phyloP scores from a whole-genome alignment of 2,113 vertebrate species.

The Gnathonemus longibarbis region DNA sequence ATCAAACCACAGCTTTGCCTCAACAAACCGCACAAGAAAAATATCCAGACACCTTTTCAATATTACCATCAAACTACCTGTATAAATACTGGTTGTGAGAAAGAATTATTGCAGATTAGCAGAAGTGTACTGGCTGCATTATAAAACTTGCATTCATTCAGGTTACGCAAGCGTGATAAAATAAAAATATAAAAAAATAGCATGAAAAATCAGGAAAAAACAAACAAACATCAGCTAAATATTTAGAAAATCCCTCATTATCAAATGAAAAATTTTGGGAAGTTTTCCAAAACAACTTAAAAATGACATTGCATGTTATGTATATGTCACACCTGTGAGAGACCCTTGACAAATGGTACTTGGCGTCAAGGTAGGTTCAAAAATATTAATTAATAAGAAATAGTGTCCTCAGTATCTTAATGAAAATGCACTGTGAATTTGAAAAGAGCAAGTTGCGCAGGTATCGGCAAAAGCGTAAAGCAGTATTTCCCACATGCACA shows the following conservation, averaged over 20 bases:
- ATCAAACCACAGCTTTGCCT: slow-evolving; percentile 62
- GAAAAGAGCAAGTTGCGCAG: neutral
- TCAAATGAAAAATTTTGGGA: neutral
- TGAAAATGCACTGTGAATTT: neutral
- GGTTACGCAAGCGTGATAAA: neutral
- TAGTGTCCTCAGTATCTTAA: neutral
- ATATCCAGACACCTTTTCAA: slow-evolving; percentile 61
- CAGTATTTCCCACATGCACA: neutral
- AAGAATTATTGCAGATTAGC: neutral
- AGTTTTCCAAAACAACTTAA: neutral
- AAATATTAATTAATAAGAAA: neutral
- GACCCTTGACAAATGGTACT: neutral
- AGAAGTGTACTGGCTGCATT: neutral
- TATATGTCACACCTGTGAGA: neutral
- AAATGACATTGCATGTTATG: neutral
- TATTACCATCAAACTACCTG: slow-evolving; percentile 38
- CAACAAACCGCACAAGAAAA: slow-evolving; percentile 52
- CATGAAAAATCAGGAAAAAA: neutral
- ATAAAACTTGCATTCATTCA: neutral
- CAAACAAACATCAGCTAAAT: neutral
- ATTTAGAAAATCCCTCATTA: neutral
- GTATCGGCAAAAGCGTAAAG: neutral
- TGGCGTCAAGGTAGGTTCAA: neutral
- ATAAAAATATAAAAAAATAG: neutral
- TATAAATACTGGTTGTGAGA: neutral